Evolutionary conservation across 2,888 invertebrate genomes (phyloP).

Genomic region (Stenichneumon culpator): DNA sequence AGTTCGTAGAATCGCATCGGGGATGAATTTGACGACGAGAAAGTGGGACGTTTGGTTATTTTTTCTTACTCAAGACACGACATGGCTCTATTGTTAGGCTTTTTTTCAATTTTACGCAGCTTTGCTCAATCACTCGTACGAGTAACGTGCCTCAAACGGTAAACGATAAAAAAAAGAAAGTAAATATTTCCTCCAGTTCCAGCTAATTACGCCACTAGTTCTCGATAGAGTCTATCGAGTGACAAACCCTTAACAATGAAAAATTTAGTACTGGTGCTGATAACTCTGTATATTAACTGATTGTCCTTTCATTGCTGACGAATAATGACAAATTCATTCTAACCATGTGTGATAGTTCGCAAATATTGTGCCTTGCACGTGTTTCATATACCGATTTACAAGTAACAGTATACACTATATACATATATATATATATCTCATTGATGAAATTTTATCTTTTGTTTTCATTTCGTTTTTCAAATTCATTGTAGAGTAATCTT

Average conservation of each 20-base stretch:
- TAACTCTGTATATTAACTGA: constrained; percentile 73
- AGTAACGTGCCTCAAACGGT: constrained; percentile 44
- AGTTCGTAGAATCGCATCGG: background rate
- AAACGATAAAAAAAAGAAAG: constrained; percentile 26
- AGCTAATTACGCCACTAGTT: constrained; percentile 4
- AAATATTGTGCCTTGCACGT: constrained; percentile 84
- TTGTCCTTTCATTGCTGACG: constrained; percentile 74
- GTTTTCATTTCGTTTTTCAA: constrained; percentile 75
- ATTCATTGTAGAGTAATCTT: constrained; percentile 83
- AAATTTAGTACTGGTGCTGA: constrained; percentile 60
- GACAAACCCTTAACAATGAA: constrained; percentile 47
- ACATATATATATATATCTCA: constrained; percentile 44
- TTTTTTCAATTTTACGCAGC: constrained; percentile 9
- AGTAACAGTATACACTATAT: constrained; percentile 55
- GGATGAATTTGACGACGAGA: background rate
- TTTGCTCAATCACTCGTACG: constrained; percentile 59
- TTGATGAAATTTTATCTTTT: background rate
- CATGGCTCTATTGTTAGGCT: background rate
- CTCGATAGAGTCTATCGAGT: constrained; percentile 36
- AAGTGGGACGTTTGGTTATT: background rate
- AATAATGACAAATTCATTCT: constrained; percentile 73
- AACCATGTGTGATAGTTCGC: constrained; percentile 81
- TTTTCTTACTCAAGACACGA: constrained; percentile 15
- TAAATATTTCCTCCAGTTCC: constrained; percentile 23
- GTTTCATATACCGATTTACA: constrained; percentile 70